These are phyloP conservation scores for Ochropleura leucogaster DNA, from an alignment of 2,888 invertebrate genomes.

Conservation along the genomic window DNA sequence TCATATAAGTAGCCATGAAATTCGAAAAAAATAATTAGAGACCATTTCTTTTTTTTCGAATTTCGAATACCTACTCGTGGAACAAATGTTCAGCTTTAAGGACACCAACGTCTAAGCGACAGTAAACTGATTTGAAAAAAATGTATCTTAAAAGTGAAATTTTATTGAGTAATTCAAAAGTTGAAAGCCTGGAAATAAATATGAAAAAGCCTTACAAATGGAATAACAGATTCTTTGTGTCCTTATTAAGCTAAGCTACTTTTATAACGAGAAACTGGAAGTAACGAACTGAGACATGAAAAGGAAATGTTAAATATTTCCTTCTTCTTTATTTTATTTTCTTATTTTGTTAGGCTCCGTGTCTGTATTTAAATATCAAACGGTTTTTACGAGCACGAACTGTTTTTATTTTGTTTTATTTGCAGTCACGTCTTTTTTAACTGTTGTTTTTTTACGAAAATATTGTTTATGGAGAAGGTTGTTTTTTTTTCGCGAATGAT, in stretches of 20 bases:
- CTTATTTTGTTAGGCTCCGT: slow-evolving; percentile 38
- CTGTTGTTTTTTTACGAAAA: not conserved
- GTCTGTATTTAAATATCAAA: slow-evolving; percentile 37
- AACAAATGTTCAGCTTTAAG: no score
- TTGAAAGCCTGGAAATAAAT: slow-evolving; percentile 8
- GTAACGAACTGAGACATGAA: slow-evolving; percentile 31
- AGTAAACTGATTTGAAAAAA: not conserved
- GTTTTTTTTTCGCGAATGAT: not conserved
- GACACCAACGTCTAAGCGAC: no score
- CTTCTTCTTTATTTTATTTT: slow-evolving; percentile 3
- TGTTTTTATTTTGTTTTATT: slow-evolving; percentile 19
- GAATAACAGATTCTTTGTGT: slow-evolving; percentile 22
- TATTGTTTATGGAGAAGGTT: not conserved
- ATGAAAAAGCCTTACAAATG: slow-evolving; percentile 9
- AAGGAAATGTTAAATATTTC: slow-evolving; percentile 25
- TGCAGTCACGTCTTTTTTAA: slow-evolving; percentile 9
- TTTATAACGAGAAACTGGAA: not conserved
- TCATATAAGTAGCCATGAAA: no score
- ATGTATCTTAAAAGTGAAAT: not conserved
- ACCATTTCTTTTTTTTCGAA: no score
- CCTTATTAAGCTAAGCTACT: slow-evolving; percentile 12
- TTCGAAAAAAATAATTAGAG: no score
- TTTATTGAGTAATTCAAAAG: not conserved
- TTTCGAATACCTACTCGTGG: no score
- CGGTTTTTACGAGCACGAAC: slow-evolving; percentile 24